Evolutionary conservation across 2,888 invertebrate genomes (phyloP).

Genomic region (Lottia gigantea): DNA sequence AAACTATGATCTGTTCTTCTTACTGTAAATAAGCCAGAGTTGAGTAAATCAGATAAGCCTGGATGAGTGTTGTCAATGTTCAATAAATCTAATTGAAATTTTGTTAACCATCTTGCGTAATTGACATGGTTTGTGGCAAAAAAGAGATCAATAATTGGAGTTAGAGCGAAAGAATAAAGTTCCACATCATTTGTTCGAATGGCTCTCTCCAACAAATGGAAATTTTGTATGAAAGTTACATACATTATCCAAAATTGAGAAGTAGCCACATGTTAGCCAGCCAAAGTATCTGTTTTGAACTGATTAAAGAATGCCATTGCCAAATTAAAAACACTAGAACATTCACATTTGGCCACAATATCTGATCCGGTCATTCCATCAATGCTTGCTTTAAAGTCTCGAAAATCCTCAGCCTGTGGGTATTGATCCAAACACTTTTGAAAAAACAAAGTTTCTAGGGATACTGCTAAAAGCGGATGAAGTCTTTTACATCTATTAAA

Average conservation of each 20-base stretch:
- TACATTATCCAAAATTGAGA: constrained; percentile 36
- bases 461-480: constrained; percentile 31
- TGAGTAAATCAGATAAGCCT: neutral
- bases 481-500: constrained; percentile 37
- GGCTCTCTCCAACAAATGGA: constrained; percentile 6
- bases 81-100: constrained; percentile 31
- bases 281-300: no score
- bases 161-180: constrained; percentile 16
- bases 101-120: constrained; percentile 37
- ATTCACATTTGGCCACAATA: no score
- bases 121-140: constrained; percentile 33
- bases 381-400: no score
- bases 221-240: constrained; percentile 25
- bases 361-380: no score
- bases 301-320: no score
- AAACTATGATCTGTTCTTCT: no score
- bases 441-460: constrained; percentile 19
- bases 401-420: no score
- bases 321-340: no score
- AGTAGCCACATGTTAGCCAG: constrained; percentile 29
- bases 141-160: constrained; percentile 26
- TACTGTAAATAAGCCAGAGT: no score
- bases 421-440: no score
- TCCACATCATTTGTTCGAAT: constrained; percentile 30
- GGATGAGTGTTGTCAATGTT: constrained; percentile 23